Base-by-base conservation (phyloP, 2,888 invertebrate genomes). In the Volucella inanis region DNA sequence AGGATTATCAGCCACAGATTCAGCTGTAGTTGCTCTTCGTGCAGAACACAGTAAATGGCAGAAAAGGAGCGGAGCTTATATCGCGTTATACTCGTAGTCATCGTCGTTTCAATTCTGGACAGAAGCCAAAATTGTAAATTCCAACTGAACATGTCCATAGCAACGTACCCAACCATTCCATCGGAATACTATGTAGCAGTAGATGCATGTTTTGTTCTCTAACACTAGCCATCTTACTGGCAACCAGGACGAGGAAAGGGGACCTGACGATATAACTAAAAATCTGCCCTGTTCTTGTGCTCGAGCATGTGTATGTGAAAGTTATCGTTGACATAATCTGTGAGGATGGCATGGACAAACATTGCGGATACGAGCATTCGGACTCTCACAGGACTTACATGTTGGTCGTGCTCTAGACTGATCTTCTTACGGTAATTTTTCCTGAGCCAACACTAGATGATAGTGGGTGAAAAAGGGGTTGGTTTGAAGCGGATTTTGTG, bases 251-350 rank as follows among this genome's bases (percentile, higher is more conserved):
- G 52, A 43, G 18, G 15, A 31, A 31, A 6, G 6, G 18, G 49
- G 55, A 38, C 8, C 61, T 18, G 38, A 49, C 50, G 55, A 39
- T 67, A 57, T 50, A 55, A 50, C 43, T 61, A 81, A 64, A 31
- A 31, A 31, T 31, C 31, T 31, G 4, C 6, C 6, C 6, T 31
- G 6, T 31, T 31, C 31, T 71, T 82, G 49, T n/a, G 14, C 41
- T 38, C 50, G 31, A 31, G 31, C 47, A 52, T 55, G 77, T 72
- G 62, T 55, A 57, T 62, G 43, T 38, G 14, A 50, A 50, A 78
- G 72, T 78, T 47, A 64, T 11, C 72, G 68, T 83, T 83, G 78
- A 72, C 83, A 83, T 83, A 83, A 78, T 74, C 82, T 72, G 72
- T 72, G 62, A 43, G 67, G 50, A 52, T 47, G 45, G 55, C 78